A percentile compares a stretch with the other conserved stretches of the same genome.
These are phyloP conservation scores for Equus quagga DNA, from an alignment of 2,113 vertebrate genomes.

Conservation along the genomic window DNA sequence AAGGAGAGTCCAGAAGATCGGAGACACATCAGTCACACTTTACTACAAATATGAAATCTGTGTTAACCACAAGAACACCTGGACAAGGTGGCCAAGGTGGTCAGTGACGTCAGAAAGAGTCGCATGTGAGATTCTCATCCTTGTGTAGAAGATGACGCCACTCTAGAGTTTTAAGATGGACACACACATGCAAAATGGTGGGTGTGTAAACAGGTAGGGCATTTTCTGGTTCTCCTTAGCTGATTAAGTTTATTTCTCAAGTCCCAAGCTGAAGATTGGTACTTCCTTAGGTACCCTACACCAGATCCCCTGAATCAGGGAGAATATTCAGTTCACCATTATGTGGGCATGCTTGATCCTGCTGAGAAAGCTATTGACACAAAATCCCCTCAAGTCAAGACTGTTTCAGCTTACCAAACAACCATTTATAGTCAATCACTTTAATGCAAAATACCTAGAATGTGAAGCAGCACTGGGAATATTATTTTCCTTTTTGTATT, in stretches of 20 bases:
- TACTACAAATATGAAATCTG: neutral
- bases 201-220: rapidly evolving
- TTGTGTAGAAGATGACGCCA: no score
- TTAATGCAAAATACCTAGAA: neutral
- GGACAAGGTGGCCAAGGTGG: neutral
- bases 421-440: neutral
- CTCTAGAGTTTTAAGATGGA: neutral
- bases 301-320: neutral
- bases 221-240: neutral
- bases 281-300: neutral
- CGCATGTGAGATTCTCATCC: rapidly evolving
- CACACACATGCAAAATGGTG: neutral
- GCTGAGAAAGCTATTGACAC: neutral
- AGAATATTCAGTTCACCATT: neutral
- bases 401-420: neutral
- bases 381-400: neutral
- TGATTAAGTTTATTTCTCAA: neutral
- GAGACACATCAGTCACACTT: neutral
- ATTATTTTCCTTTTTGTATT: neutral
- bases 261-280: neutral
- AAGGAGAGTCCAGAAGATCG: neutral
- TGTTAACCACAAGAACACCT: neutral
- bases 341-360: neutral
- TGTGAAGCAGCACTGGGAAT: neutral
- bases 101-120: neutral